Percentiles rank a stretch among this genome's conserved stretches.
Conservation (phyloP, 2,888 invertebrate species). For the Microplitis deprimator region DNA sequence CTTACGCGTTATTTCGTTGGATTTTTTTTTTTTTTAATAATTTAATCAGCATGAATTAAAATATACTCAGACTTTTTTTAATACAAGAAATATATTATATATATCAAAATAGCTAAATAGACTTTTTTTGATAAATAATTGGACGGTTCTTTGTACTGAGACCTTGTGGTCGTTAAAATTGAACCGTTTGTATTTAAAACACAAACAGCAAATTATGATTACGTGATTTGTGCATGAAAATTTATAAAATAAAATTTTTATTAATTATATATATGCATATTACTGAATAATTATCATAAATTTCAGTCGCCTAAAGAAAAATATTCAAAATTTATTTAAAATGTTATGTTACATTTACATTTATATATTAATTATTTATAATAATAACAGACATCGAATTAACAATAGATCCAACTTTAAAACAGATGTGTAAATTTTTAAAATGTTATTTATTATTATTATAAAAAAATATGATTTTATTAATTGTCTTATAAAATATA, state of each 20-base stretch:
- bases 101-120: constrained; percentile 12
- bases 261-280: background rate
- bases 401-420: background rate
- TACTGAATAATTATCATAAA: background rate
- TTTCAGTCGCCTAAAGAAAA: background rate
- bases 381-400: background rate
- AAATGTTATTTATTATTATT: constrained; percentile 11
- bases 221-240: constrained; percentile 1
- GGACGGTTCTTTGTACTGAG: constrained; percentile 25
- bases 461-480: constrained; percentile 1
- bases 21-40: background rate
- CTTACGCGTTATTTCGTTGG: constrained; percentile 31
- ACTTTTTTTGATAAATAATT: constrained; percentile 4
- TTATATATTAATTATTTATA: background rate
- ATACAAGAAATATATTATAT: constrained; percentile 4
- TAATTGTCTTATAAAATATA: background rate
- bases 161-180: constrained; percentile 27
- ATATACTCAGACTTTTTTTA: constrained; percentile 10
- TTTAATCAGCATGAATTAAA: background rate
- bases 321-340: background rate
- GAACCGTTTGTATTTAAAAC: constrained; percentile 16
- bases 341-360: background rate
- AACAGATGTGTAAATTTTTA: background rate
- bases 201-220: background rate
- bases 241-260: background rate